Evolutionary conservation across 2,113 vertebrate genomes (phyloP).

Genomic region (Apodemus speciosus): DNA sequence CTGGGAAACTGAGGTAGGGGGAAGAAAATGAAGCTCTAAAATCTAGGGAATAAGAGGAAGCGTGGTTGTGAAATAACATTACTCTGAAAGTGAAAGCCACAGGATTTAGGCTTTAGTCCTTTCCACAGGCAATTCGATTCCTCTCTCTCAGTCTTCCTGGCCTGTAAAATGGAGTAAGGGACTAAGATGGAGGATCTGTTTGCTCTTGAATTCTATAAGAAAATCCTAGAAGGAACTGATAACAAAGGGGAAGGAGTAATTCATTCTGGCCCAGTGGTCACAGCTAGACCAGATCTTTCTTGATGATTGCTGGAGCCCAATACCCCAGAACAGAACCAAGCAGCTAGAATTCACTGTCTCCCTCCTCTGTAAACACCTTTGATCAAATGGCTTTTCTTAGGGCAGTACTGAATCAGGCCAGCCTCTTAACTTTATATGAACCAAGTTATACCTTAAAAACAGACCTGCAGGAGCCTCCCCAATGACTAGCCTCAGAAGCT

Average conservation of each 20-base stretch:
- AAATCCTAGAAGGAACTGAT: background rate
- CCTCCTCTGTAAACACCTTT: background rate
- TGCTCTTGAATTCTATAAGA: background rate
- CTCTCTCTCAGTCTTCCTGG: background rate
- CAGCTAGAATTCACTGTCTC: background rate
- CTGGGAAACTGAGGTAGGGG: background rate
- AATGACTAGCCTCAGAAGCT: background rate
- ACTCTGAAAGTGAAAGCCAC: background rate
- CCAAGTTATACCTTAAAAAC: background rate
- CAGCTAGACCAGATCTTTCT: background rate
- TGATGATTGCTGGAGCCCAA: background rate
- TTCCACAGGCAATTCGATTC: background rate
- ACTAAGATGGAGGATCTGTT: background rate
- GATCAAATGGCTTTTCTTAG: background rate
- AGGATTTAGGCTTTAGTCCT: background rate
- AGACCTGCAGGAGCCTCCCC: background rate
- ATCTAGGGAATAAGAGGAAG: background rate
- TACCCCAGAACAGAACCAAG: background rate
- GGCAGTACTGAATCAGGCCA: background rate
- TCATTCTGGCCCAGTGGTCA: background rate
- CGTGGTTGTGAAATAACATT: background rate
- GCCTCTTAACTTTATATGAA: background rate
- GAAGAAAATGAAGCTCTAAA: background rate
- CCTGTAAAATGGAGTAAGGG: background rate
- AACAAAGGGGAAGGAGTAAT: background rate